These are phyloP conservation scores for Octomys mimax DNA, from an alignment of 2,797 vertebrate species.

Conservation along the genomic window DNA sequence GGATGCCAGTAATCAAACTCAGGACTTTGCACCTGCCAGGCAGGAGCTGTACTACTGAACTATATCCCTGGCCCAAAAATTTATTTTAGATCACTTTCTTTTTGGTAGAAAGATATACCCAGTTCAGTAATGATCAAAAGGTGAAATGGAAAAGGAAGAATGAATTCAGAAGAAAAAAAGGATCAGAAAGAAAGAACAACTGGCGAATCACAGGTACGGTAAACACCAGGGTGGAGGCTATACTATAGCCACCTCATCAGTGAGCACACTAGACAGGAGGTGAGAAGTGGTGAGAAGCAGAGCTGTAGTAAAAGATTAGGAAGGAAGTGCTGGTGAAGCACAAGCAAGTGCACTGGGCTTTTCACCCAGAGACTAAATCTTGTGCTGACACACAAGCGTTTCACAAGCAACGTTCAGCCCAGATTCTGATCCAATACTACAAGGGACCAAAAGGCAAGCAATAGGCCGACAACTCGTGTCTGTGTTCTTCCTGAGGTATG, in stretches of 20 bases:
- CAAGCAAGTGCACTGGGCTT: not conserved
- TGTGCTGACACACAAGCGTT: not conserved
- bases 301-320: not conserved
- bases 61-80: too few species aligned
- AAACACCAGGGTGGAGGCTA: not conserved
- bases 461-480: not conserved
- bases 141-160: conserved; percentile 23
- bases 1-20: too few species aligned
- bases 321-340: not conserved
- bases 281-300: not conserved
- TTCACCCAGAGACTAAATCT: not conserved
- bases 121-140: conserved; percentile 17
- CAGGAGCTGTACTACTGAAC: too few species aligned
- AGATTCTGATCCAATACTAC: not conserved
- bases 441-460: not conserved
- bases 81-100: not conserved
- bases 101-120: not conserved
- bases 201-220: not conserved
- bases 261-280: not conserved
- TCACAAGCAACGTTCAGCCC: not conserved
- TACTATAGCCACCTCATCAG: not conserved
- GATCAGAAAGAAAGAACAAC: not conserved
- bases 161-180: not conserved
- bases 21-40: too few species aligned
- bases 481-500: not conserved